These are phyloP conservation scores for Pseudococcus viburni DNA, from an alignment of 2,888 invertebrate genomes.

Conservation along the genomic window DNA sequence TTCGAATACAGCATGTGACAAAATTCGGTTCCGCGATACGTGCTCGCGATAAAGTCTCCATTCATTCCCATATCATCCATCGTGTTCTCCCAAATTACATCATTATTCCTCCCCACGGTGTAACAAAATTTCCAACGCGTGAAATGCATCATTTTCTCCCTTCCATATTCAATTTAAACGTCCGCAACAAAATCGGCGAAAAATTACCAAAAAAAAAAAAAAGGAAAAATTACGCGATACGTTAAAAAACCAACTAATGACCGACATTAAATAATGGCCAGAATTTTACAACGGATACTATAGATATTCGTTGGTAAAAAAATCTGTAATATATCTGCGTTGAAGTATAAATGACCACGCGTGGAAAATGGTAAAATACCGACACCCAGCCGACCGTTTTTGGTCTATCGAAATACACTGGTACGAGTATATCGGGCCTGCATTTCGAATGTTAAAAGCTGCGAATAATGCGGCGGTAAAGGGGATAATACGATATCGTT, in stretches of 20 bases:
- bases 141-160: background rate
- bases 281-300: conserved; percentile 25
- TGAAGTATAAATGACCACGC: conserved; percentile 46
- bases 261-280: background rate
- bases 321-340: conserved; percentile 31
- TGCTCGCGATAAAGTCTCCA: background rate
- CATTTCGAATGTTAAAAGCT: conserved; percentile 35
- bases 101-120: background rate
- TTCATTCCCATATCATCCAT: background rate
- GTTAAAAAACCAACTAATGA: conserved; percentile 33
- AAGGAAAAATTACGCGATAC: too few species aligned
- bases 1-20: conserved; percentile 1
- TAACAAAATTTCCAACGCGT: background rate
- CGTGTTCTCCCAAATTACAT: background rate
- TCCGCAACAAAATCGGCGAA: background rate
- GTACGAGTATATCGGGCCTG: background rate
- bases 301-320: background rate
- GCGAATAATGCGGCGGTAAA: conserved; percentile 28
- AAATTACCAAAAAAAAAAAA: background rate
- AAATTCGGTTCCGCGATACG: background rate
- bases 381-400: background rate
- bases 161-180: background rate
- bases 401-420: conserved; percentile 4
- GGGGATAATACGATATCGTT: conserved; percentile 45
- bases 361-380: conserved; percentile 10